phyloP scores from a whole-genome alignment of 2,888 invertebrate species.

The Rotaria socialis region DNA sequence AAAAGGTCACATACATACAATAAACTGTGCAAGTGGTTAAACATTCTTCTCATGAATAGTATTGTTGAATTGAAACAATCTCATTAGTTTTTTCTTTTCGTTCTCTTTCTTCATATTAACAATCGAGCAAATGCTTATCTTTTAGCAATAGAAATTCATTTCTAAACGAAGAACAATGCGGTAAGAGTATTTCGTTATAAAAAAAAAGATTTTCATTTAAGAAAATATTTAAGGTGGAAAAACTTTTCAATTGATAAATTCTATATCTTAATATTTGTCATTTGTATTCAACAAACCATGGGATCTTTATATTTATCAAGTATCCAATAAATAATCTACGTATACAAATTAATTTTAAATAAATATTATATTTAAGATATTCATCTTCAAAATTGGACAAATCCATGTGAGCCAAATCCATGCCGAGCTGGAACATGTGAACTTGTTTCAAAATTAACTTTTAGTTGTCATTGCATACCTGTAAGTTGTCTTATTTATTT shows the following conservation, averaged over 20 bases:
- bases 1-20: background rate
- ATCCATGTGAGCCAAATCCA: constrained; percentile 36
- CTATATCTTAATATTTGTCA: background rate
- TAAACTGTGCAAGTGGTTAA: background rate
- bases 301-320: background rate
- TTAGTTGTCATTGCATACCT: constrained; percentile 7
- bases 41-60: background rate
- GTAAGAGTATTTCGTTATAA: background rate
- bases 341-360: background rate
- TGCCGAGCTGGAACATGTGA: constrained; percentile 19
- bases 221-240: background rate
- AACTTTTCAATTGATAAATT: background rate
- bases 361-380: background rate
- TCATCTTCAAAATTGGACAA: constrained; percentile 29
- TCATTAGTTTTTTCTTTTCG: background rate
- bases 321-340: background rate
- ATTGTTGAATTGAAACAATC: background rate
- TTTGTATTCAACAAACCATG: background rate
- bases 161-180: background rate
- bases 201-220: background rate
- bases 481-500: no score
- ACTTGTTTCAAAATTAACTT: constrained; percentile 5
- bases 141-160: background rate
- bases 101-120: background rate
- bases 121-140: background rate